These are phyloP conservation scores for Tortricodes alternella DNA, from an alignment of 2,888 invertebrate genomes.

Conservation along the genomic window DNA sequence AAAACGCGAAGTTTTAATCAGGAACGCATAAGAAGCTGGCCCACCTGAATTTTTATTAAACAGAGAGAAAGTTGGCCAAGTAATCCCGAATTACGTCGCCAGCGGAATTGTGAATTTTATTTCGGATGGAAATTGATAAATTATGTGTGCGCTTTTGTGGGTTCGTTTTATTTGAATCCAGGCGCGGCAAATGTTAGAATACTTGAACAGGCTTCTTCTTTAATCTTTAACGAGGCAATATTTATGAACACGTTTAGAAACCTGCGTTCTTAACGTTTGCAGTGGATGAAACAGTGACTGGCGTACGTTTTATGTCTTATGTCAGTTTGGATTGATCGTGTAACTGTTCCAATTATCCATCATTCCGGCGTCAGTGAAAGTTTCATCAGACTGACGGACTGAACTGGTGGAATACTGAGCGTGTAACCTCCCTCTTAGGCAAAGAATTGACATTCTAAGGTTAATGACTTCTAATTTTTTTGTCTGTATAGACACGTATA, in stretches of 20 bases:
- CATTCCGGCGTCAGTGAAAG: no score
- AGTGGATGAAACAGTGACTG: no score
- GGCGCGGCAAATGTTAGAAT: conserved; percentile 24
- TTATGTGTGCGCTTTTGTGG: conserved; percentile 26
- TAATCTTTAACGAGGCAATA: conserved; percentile 14
- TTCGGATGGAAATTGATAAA: conserved; percentile 30
- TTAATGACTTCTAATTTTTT: no score
- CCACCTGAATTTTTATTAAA: conserved; percentile 34
- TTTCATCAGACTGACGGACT: no score
- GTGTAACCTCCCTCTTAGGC: no score
- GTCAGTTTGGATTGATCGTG: no score
- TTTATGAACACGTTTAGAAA: conserved; percentile 5
- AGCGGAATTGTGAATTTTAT: conserved; percentile 21
- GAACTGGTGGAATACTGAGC: no score
- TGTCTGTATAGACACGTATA: no score
- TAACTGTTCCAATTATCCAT: no score
- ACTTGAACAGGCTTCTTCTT: conserved; percentile 6
- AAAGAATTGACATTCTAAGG: no score
- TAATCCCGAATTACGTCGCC: conserved; percentile 29
- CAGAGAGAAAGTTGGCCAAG: conserved; percentile 27
- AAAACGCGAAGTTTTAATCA: conserved; percentile 33
- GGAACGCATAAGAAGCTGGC: conserved; percentile 28
- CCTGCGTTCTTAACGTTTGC: neutral
- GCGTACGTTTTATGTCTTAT: neutral
- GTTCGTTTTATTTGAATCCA: conserved; percentile 10